Evolutionary conservation across 2,113 vertebrate species (phyloP), one percentile per base, ranked within the genome.

Genomic region (Bos javanicus): DNA sequence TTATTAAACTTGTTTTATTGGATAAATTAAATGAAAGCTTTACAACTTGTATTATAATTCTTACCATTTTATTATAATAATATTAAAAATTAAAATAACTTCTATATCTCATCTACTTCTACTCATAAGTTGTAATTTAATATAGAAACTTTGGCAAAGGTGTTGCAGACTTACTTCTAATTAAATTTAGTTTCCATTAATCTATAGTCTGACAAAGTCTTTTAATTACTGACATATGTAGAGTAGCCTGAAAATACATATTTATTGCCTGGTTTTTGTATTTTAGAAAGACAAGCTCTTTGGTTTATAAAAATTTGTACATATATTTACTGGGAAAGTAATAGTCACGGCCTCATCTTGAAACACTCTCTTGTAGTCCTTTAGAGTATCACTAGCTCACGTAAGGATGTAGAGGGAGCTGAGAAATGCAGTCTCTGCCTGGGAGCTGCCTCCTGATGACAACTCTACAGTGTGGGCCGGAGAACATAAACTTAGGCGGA

Each of bases 21-120:
- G 19, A 10, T 95, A 96, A 48, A 76, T 67, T 90, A 94, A 95
- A 14, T 59, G 7, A 84, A 97, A 91, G 17, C 16, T 46, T 36
- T 48, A 30, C 48, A 39, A 60, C 36, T 85, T 90, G 10, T 62
- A 46, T 78, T 82, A 52, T 74, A 92, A 60, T 90, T 71, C 64
- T 30, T 76, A 57, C 84, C 90, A 46, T 87, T 90, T 90, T 87
- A 64, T 74, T 74, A 83, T 84, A 94, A 92, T 19, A 95, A 88
- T 56, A 87, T 86, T 95, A 94, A 94, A 95, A 76, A 90, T 91
- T 91, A 62, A 95, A 83, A 28, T 86, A 92, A 5, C 9, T 80
- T 87, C n/a, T 83, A 0, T 78, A 87, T 90, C 87, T 92, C 36
- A 83, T 93, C n/a, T 10, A 71, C 23, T 83, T 87, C 14, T 43